Percentiles rank a stretch among this genome's conserved stretches.
Conservation (phyloP, 2,888 invertebrate genomes). For the Platypus cylindrus region DNA sequence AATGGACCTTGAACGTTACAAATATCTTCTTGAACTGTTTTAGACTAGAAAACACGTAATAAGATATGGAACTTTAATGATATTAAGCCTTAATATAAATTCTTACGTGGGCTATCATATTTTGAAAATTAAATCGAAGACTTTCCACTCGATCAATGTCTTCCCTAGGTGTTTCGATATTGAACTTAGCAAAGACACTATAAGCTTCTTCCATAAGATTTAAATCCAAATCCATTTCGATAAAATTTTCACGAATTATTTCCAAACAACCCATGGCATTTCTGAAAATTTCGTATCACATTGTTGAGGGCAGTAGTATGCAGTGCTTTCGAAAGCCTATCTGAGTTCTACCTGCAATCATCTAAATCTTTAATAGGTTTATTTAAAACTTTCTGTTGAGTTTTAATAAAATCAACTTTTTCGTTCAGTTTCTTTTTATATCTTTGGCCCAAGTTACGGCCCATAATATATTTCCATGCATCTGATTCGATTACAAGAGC, state of each 20-base stretch:
- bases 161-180: slow-evolving; percentile 58
- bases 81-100: too few relatives aligned
- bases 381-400: slow-evolving; percentile 54
- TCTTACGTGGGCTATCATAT: slow-evolving; percentile 57
- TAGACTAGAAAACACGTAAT: slow-evolving; percentile 35
- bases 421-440: slow-evolving; percentile 58
- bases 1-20: slow-evolving; percentile 65
- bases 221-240: slow-evolving; percentile 65
- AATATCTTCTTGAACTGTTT: slow-evolving; percentile 56
- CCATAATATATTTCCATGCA: slow-evolving; percentile 65
- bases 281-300: too few relatives aligned
- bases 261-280: slow-evolving; percentile 69
- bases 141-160: slow-evolving; percentile 70
- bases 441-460: slow-evolving; percentile 51
- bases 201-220: slow-evolving; percentile 72
- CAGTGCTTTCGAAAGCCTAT: neutral
- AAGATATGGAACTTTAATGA: neutral
- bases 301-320: too few relatives aligned
- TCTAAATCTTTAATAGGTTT: slow-evolving; percentile 65
- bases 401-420: slow-evolving; percentile 64
- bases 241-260: slow-evolving; percentile 62
- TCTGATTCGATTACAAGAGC: slow-evolving; percentile 61
- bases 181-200: slow-evolving; percentile 51
- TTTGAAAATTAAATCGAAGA: slow-evolving; percentile 62
- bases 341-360: slow-evolving; percentile 43